Evolutionary conservation across 2,797 vertebrate species (phyloP).

Genomic region (Mycteria americana): DNA sequence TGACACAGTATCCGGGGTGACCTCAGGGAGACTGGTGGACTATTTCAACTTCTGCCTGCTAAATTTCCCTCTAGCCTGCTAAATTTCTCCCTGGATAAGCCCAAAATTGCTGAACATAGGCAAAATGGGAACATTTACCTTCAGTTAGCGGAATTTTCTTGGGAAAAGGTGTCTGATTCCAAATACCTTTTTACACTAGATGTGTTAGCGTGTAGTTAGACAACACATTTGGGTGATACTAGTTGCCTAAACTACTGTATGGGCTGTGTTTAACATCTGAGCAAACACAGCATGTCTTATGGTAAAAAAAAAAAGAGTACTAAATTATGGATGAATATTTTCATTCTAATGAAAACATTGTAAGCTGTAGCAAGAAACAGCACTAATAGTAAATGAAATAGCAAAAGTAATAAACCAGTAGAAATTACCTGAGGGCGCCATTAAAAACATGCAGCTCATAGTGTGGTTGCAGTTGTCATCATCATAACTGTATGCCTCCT

Average conservation of each 20-base stretch:
- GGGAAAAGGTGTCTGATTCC: background rate
- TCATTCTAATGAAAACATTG: background rate
- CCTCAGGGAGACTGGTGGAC: background rate
- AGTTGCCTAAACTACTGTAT: background rate
- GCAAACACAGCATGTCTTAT: background rate
- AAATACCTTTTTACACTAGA: background rate
- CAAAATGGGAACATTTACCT: background rate
- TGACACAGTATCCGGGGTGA: background rate
- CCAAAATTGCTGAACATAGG: background rate
- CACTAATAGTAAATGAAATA: background rate
- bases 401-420: background rate
- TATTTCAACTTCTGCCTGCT: background rate
- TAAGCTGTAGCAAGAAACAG: background rate
- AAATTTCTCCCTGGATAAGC: background rate
- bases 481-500: accelerated
- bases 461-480: background rate
- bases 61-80: background rate
- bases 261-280: background rate
- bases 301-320: background rate
- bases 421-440: accelerated
- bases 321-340: background rate
- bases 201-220: background rate
- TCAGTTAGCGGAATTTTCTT: background rate
- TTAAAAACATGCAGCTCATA: background rate
- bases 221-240: background rate